These are phyloP conservation scores for Poeciliopsis presidionis DNA, from an alignment of 2,797 vertebrate genomes.

Conservation along the genomic window DNA sequence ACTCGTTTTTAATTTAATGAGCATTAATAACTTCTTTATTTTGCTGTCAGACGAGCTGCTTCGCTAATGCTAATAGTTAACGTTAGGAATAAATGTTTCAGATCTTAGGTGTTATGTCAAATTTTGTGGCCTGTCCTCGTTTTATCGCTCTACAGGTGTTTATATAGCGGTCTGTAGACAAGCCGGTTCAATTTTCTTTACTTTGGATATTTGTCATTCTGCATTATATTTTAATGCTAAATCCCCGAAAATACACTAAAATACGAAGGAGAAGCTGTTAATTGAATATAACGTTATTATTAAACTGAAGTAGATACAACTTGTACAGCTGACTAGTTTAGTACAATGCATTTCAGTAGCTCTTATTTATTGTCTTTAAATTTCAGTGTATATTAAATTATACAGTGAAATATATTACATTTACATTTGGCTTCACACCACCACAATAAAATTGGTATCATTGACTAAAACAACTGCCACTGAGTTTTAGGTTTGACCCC, in stretches of 20 bases:
- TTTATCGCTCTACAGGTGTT: not conserved
- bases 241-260: not conserved
- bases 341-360: not conserved
- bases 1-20: not conserved
- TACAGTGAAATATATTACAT: not conserved
- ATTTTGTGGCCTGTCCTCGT: not conserved
- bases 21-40: not conserved
- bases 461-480: not conserved
- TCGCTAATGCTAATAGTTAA: constrained; percentile 64
- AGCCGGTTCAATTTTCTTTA: not conserved
- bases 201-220: too few relatives aligned
- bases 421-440: not conserved
- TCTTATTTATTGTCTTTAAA: not conserved
- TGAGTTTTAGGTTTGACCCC: not conserved
- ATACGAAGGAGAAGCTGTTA: not conserved
- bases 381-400: not conserved
- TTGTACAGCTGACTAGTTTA: not conserved
- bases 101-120: not conserved
- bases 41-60: constrained; percentile 13
- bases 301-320: not conserved
- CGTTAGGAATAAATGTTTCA: constrained; percentile 51
- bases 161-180: not conserved
- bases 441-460: not conserved
- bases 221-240: not conserved
- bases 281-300: not conserved